Evolutionary conservation across 1,140 invertebrate genomes (phyloP).

Genomic region (Andrena cerasifolii): DNA sequence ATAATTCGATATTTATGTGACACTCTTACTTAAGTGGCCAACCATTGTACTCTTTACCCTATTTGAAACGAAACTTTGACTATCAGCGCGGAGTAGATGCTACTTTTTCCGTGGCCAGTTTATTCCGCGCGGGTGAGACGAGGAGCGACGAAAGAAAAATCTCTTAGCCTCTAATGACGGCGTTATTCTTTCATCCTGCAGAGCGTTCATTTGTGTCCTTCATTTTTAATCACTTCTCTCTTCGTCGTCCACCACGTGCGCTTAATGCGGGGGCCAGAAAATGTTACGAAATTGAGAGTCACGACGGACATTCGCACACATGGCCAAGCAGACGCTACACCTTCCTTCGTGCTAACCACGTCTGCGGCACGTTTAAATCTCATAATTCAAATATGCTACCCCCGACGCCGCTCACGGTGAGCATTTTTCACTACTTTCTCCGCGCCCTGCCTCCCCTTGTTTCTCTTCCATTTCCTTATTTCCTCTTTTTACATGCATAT

Average conservation of each 20-base stretch:
- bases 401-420: slow-evolving; percentile 3
- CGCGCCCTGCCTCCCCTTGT: slow-evolving; percentile 6
- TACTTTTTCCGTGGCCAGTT: background rate
- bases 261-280: slow-evolving; percentile 2
- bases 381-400: slow-evolving; percentile 46
- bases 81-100: slow-evolving; percentile 7
- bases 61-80: too few species aligned
- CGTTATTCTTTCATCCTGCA: slow-evolving; percentile 23
- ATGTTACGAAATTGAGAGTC: slow-evolving; percentile 36
- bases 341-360: slow-evolving; percentile 23
- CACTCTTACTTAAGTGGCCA: too few species aligned
- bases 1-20: too few species aligned
- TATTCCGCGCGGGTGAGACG: background rate
- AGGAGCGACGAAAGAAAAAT: background rate
- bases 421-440: slow-evolving; percentile 28
- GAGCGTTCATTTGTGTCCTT: background rate
- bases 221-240: slow-evolving; percentile 32
- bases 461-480: slow-evolving; percentile 47
- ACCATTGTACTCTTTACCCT: too few species aligned
- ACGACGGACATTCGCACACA: background rate
- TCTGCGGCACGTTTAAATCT: slow-evolving; percentile 46
- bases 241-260: background rate
- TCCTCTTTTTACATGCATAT: slow-evolving; percentile 23
- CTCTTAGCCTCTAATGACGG: background rate
- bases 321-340: background rate